A percentile compares a stretch with the other conserved stretches of the same genome.
These are phyloP conservation scores for Heliconius hermathena DNA, from an alignment of 1,140 invertebrate genomes.

Conservation along the genomic window DNA sequence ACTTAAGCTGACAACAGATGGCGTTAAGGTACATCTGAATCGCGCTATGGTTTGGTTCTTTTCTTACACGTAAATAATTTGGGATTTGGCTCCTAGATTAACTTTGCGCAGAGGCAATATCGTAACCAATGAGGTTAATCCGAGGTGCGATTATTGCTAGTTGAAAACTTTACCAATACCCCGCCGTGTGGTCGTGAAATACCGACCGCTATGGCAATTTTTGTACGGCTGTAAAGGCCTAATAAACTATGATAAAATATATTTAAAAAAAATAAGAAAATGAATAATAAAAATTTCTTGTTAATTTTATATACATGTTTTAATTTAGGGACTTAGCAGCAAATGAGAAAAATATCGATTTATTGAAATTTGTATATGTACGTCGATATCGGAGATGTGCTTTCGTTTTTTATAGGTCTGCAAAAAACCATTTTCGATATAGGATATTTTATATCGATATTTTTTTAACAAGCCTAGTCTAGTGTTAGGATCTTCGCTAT, in stretches of 20 bases:
- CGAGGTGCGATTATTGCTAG: slow-evolving; percentile 95
- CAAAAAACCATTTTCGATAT: too few relatives aligned
- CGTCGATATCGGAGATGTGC: too few relatives aligned
- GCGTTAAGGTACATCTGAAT: slow-evolving; percentile 43
- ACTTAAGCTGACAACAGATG: slow-evolving; percentile 45
- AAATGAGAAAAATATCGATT: too few relatives aligned
- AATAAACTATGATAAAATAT: slow-evolving; percentile 10
- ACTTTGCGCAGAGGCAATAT: slow-evolving; percentile 71
- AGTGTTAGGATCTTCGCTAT: too few relatives aligned
- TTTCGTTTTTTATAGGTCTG: too few relatives aligned
- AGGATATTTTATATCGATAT: too few relatives aligned
- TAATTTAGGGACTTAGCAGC: too few relatives aligned
- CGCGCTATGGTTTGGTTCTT: slow-evolving; percentile 44
- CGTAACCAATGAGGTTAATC: slow-evolving; percentile 93
- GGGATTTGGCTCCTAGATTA: neutral
- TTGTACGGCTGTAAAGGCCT: slow-evolving; percentile 76
- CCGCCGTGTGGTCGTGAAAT: slow-evolving; percentile 95
- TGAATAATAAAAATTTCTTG: too few relatives aligned
- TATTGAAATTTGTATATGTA: too few relatives aligned
- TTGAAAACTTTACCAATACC: slow-evolving; percentile 97
- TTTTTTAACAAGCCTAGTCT: too few relatives aligned
- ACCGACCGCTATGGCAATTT: slow-evolving; percentile 95
- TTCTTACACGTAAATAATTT: neutral
- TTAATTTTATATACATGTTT: too few relatives aligned
- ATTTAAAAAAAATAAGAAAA: neutral